Evolutionary conservation across 2,797 vertebrate species (phyloP), one percentile per base, ranked within the genome.

Genomic region (Syndactyla subalaris): DNA sequence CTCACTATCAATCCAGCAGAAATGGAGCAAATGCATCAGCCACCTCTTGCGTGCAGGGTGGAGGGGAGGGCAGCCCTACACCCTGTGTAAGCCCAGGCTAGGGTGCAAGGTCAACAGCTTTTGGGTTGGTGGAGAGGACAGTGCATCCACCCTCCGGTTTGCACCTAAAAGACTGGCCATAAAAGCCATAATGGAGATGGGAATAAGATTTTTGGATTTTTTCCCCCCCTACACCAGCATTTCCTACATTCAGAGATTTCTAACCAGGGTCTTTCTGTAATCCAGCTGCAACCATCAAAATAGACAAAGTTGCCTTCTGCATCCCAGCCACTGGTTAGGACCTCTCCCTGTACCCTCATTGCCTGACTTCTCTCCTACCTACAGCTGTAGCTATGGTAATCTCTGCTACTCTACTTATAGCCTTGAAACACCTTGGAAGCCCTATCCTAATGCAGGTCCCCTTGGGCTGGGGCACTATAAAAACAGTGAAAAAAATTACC

Each of bases 401-500:
- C 29, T 71, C 70, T 6, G 0, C 73, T 75, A 65, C 29, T 58
- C 45, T 24, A 16, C 24, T 12, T 29, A 13, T 8, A 74, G 36
- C 41, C 26, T 68, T n/a, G 7, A 13, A 85, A 58, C 8, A 66
- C 19, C 18, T 23, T 41, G n/a, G 58, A 87, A 81, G 22, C 12
- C 15, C 30, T 46, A 78, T 65, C 24, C 70, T 36, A 46, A 54
- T 29, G 39, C 14, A 74, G 41, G 52, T 34, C 14, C 17, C 27
- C 26, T 52, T 75, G 38, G 23, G n/a, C 22, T 39, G 2, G 16
- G 7, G 15, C n/a, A 21, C 30, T 58, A 19, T 34, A 77, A 62
- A 80, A 86, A 84, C 8, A 43, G 21, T 22, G 49, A 85, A 74
- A 80, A 88, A 95, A 90, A 78, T 68, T 8, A 71, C 34, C 71